Percentiles rank a stretch among this genome's conserved stretches.
These are phyloP conservation scores for Pachypanchax playfairii DNA, from an alignment of 2,113 vertebrate genomes.

Conservation along the genomic window DNA sequence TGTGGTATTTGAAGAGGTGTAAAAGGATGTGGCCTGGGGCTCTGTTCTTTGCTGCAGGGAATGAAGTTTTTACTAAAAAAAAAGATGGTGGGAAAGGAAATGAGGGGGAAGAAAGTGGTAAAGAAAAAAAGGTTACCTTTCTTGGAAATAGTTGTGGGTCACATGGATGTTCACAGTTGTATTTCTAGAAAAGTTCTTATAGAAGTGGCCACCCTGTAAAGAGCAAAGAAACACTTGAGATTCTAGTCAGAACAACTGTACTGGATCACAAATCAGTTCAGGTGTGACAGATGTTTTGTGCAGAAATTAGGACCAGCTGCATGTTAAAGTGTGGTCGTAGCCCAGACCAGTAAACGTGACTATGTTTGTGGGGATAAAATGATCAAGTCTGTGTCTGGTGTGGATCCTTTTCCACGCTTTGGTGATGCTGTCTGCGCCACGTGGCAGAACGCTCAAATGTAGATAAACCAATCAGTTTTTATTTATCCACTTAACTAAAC, in stretches of 20 bases:
- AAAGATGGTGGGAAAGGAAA: neutral
- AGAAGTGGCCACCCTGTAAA: conserved; percentile 30
- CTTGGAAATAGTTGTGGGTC: neutral
- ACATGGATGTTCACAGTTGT: neutral
- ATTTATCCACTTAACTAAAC: conserved; percentile 32
- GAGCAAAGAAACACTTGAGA: neutral
- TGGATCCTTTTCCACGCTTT: conserved; percentile 70
- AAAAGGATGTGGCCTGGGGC: conserved; percentile 18
- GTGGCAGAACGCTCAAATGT: conserved; percentile 18
- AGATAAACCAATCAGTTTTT: conserved; percentile 6
- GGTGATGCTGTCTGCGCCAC: conserved; percentile 47
- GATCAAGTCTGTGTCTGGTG: conserved; percentile 55
- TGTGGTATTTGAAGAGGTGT: neutral
- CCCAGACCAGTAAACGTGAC: conserved; percentile 25
- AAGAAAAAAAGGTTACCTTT: conserved; percentile 42
- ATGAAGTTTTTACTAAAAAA: neutral
- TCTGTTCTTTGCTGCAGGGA: conserved; percentile 11
- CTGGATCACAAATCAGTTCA: neutral
- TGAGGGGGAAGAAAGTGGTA: conserved; percentile 1
- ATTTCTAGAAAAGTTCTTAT: neutral
- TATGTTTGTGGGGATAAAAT: conserved; percentile 47
- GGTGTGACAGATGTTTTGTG: neutral
- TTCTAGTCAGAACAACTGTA: neutral
- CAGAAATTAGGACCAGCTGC: conserved; percentile 8
- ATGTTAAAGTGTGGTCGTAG: conserved; percentile 25